Conservation (phyloP, 2,113 vertebrate genomes). For the Cephalopterus ornatus region DNA sequence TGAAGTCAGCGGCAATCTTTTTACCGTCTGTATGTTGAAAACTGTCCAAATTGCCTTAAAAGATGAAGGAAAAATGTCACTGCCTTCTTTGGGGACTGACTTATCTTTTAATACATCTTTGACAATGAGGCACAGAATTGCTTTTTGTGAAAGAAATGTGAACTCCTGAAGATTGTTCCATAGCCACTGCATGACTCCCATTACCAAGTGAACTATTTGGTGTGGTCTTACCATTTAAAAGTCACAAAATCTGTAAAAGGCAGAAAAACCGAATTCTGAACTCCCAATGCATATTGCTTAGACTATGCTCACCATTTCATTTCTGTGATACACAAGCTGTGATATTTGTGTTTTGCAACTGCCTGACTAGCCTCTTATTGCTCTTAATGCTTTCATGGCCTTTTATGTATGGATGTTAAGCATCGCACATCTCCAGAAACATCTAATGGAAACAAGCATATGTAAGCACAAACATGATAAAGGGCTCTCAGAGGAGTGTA, state of each 20-base stretch:
- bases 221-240: background rate
- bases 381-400: background rate
- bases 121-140: background rate
- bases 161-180: background rate
- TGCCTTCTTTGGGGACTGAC: background rate
- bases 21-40: background rate
- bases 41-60: background rate
- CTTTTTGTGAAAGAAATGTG: background rate
- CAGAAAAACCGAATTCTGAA: background rate
- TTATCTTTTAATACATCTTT: background rate
- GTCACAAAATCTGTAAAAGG: background rate
- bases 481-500: background rate
- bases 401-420: background rate
- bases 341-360: background rate
- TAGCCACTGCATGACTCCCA: background rate
- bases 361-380: background rate
- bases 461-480: background rate
- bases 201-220: background rate
- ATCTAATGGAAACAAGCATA: background rate
- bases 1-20: background rate
- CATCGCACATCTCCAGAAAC: background rate
- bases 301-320: background rate
- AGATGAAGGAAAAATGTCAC: background rate
- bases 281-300: background rate
- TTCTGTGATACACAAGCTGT: background rate